Evolutionary conservation across 2,888 invertebrate species (phyloP), one percentile per base, ranked within the genome.

Genomic region (Hypomecis atomaria): DNA sequence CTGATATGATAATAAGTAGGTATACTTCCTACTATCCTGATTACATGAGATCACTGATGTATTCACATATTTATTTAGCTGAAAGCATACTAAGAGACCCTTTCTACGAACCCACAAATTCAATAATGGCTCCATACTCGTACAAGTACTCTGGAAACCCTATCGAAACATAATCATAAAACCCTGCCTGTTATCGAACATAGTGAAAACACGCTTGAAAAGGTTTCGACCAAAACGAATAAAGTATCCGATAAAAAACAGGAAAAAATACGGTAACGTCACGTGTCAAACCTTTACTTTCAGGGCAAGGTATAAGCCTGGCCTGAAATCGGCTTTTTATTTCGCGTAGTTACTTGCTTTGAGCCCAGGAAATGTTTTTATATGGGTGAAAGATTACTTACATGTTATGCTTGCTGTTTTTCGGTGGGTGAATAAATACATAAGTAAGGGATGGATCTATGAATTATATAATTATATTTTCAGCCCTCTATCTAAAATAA

Each of bases 201-300:
- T 10, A 59, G 33, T 40, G 36, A 8, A 50, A 55, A 50, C 44
- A 38, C n/a, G 37, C 43, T 38, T 54, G 44, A 62, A 69, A 72
- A 68, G 65, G 65, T 56, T 53, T 49, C 50, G 65, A 63, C 55
- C 62, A 71, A 72, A 75, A 75, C 60, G 69, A 70, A 71, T 67
- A 72, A 71, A 71, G 67, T 66, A 71, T 65, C 61, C 59, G 62
- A 66, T 59, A 69, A 64, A 72, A 75, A 72, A 64, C 59, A 55
- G 66, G 65, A 54, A 71, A 75, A 75, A 69, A 69, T 58, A 68
- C 68, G 68, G 73, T 73, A 65, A 71, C 62, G 68, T 69, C 73
- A 78, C 76, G 69, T 71, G 71, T 72, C 71, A 75, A 77, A 69
- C 64, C 69, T 65, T 73, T 73, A 69, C 75, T 75, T 71, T 68